phyloP scores from a whole-genome alignment of 2,888 invertebrate genomes.

The Trissolcus japonicus region DNA sequence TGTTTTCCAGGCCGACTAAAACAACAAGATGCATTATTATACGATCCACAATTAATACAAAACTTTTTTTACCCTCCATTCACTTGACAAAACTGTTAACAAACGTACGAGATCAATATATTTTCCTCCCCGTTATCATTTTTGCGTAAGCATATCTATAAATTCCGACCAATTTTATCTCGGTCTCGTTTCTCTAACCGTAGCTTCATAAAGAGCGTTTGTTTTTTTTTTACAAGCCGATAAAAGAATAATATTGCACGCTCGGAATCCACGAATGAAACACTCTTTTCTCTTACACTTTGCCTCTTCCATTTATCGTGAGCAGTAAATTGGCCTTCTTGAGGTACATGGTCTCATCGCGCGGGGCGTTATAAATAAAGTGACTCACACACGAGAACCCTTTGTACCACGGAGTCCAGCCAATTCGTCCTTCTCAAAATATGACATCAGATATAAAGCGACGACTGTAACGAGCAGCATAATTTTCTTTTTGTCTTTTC shows the following conservation, averaged over 20 bases:
- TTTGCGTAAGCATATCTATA: too few species aligned
- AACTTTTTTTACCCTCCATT: constrained; percentile 6
- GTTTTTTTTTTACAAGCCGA: constrained; percentile 6
- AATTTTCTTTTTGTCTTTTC: constrained; percentile 16
- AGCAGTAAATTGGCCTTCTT: constrained; percentile 45
- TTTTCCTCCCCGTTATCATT: background rate
- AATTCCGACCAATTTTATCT: constrained; percentile 3
- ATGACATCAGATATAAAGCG: constrained; percentile 47
- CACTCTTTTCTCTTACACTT: constrained; percentile 32
- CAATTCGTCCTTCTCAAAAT: constrained; percentile 53
- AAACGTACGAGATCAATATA: too few species aligned
- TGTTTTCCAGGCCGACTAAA: constrained; percentile 22
- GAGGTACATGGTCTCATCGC: constrained; percentile 44
- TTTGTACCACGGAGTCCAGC: constrained; percentile 41
- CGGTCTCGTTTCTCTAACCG: background rate
- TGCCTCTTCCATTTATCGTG: constrained; percentile 36
- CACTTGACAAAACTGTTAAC: background rate
- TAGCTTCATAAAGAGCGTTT: constrained; percentile 14
- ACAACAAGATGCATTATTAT: constrained; percentile 36
- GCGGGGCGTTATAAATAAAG: constrained; percentile 50
- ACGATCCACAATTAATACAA: constrained; percentile 38
- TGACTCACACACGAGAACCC: constrained; percentile 52
- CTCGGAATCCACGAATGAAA: constrained; percentile 30
- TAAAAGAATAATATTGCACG: constrained; percentile 39
- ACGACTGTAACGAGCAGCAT: constrained; percentile 22